Percentiles rank a stretch among this genome's conserved stretches.
Evolutionary conservation across 1,140 invertebrate genomes (phyloP).

Genomic region (Orchesella cincta): DNA sequence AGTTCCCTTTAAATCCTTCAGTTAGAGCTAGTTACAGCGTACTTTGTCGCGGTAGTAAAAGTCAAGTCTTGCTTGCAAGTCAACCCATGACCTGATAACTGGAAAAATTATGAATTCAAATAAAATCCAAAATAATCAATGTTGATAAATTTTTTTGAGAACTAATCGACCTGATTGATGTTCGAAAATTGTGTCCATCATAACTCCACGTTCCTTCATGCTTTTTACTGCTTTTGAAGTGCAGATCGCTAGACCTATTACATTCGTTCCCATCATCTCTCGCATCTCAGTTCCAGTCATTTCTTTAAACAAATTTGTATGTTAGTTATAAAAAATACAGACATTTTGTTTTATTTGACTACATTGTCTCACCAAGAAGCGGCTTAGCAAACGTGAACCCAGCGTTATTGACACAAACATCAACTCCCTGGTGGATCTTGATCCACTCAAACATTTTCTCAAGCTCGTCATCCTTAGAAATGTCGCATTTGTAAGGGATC

Average conservation of each 20-base stretch:
- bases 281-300: slow-evolving; percentile 42
- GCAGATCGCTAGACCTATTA: slow-evolving; percentile 67
- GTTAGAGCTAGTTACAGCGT: too few species aligned
- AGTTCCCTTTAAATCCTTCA: too few species aligned
- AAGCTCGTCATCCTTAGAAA: slow-evolving; percentile 68
- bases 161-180: slow-evolving; percentile 69
- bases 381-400: slow-evolving; percentile 57
- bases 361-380: slow-evolving; percentile 37
- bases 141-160: too few species aligned
- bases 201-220: slow-evolving; percentile 66
- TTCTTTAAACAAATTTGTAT: too few species aligned
- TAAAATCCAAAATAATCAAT: too few species aligned
- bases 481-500: slow-evolving; percentile 65
- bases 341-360: neutral
- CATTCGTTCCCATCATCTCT: slow-evolving; percentile 65
- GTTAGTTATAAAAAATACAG: too few species aligned
- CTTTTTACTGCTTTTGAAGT: slow-evolving; percentile 66
- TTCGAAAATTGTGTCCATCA: slow-evolving; percentile 69
- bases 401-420: slow-evolving; percentile 75
- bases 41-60: too few species aligned
- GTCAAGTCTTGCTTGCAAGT: too few species aligned
- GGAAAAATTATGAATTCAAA: too few species aligned
- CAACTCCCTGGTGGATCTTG: slow-evolving; percentile 65
- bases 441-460: slow-evolving; percentile 67
- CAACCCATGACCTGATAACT: too few species aligned